Percentiles rank a stretch among this genome's conserved stretches.
These are phyloP conservation scores for Julus scandinavius DNA, from an alignment of 2,888 invertebrate genomes.

Conservation along the genomic window DNA sequence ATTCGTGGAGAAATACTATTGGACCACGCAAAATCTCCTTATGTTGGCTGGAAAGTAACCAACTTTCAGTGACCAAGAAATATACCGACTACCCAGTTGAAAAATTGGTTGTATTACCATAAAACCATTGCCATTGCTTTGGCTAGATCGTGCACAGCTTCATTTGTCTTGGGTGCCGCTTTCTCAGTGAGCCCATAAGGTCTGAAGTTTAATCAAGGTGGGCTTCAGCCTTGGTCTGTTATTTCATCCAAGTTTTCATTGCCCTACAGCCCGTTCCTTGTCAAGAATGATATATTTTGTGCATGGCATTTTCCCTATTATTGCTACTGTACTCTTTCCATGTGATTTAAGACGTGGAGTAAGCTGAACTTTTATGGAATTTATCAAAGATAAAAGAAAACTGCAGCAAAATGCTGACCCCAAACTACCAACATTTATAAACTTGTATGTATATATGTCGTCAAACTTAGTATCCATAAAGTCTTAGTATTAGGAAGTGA, in stretches of 20 bases:
- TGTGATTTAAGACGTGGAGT: constrained; percentile 11
- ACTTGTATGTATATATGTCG: no score
- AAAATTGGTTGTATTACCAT: constrained; percentile 16
- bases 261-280: neutral
- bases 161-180: constrained; percentile 24
- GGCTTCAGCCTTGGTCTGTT: neutral
- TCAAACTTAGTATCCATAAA: no score
- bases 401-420: no score
- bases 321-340: neutral
- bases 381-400: constrained; percentile 19
- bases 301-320: constrained; percentile 22
- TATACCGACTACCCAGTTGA: neutral
- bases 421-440: no score
- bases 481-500: no score
- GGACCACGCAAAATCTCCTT: neutral
- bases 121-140: constrained; percentile 8
- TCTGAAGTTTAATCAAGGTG: constrained; percentile 31
- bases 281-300: constrained; percentile 28
- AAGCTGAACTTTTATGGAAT: neutral
- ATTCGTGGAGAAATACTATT: neutral
- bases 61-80: neutral
- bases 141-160: neutral
- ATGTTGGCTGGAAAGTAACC: constrained; percentile 12
- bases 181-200: constrained; percentile 19
- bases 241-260: neutral